phyloP scores from a whole-genome alignment of 2,888 invertebrate species.

The Orthonevra nobilis region DNA sequence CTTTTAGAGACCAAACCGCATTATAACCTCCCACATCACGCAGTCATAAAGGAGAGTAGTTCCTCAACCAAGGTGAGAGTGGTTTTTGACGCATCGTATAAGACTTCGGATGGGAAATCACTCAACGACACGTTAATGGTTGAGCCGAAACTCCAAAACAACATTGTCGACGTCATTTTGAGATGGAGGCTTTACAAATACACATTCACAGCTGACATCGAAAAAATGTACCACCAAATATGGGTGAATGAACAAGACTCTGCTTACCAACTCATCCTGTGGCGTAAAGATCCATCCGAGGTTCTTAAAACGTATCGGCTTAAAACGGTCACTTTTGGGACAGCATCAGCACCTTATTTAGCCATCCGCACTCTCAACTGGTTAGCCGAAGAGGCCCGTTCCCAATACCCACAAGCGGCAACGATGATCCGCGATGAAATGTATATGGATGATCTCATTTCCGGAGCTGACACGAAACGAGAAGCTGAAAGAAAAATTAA shows the following conservation, averaged over 20 bases:
- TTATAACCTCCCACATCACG: conserved; percentile 9
- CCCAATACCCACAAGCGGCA: not conserved
- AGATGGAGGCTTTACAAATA: conserved; percentile 2
- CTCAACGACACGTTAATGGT: too few relatives aligned
- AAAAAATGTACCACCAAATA: conserved; percentile 14
- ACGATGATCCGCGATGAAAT: too few relatives aligned
- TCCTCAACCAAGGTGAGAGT: conserved; percentile 33
- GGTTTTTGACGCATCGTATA: conserved; percentile 46
- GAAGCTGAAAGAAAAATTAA: conserved; percentile 7
- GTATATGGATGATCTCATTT: too few relatives aligned
- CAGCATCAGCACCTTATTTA: too few relatives aligned
- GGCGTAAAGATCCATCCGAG: too few relatives aligned
- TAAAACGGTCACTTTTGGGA: too few relatives aligned
- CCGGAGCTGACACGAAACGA: not conserved
- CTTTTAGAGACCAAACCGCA: not conserved
- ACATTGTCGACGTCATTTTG: not conserved
- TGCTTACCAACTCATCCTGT: not conserved
- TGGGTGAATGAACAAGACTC: not conserved
- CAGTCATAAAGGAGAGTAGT: conserved; percentile 29
- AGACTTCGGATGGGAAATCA: not conserved
- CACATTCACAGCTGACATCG: conserved; percentile 3
- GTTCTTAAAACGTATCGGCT: too few relatives aligned
- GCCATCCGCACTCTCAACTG: too few relatives aligned
- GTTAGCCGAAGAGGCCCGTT: not conserved
- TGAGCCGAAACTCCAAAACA: not conserved